Percentiles rank a stretch among this genome's conserved stretches.
These are phyloP conservation scores for Halichoerus grypus DNA, from an alignment of 2,113 vertebrate genomes.

Conservation along the genomic window DNA sequence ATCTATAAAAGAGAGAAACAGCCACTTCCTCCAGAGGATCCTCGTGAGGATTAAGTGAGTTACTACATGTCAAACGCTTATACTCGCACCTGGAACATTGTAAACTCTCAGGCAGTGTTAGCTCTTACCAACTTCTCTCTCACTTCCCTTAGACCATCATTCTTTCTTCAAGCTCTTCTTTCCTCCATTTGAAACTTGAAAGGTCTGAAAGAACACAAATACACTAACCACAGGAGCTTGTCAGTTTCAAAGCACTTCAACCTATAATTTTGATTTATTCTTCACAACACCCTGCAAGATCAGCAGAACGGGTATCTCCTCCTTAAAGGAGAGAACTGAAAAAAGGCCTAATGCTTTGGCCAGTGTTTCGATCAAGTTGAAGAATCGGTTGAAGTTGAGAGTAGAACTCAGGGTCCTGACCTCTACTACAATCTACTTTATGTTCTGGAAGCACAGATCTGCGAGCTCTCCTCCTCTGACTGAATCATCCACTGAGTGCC, in stretches of 20 bases:
- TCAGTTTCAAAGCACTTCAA: background rate
- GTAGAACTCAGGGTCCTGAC: background rate
- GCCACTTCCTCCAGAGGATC: background rate
- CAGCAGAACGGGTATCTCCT: background rate
- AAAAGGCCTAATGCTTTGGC: background rate
- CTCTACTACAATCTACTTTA: background rate
- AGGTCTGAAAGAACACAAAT: background rate
- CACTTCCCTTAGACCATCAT: background rate
- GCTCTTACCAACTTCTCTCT: background rate
- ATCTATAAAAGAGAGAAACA: background rate
- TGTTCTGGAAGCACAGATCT: background rate
- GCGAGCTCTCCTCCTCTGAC: background rate
- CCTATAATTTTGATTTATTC: background rate
- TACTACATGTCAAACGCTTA: background rate
- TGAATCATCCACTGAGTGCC: background rate
- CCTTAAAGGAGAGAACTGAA: background rate
- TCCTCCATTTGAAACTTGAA: background rate
- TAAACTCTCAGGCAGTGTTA: background rate
- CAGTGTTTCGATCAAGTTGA: background rate
- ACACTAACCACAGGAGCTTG: background rate
- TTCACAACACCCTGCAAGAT: background rate
- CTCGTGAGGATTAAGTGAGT: background rate
- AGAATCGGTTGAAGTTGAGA: background rate
- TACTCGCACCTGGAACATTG: background rate
- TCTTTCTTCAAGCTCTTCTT: slow-evolving; percentile 4